These are phyloP conservation scores for Sinocyclocheilus rhinocerous DNA, from an alignment of 2,113 vertebrate genomes.

Conservation along the genomic window DNA sequence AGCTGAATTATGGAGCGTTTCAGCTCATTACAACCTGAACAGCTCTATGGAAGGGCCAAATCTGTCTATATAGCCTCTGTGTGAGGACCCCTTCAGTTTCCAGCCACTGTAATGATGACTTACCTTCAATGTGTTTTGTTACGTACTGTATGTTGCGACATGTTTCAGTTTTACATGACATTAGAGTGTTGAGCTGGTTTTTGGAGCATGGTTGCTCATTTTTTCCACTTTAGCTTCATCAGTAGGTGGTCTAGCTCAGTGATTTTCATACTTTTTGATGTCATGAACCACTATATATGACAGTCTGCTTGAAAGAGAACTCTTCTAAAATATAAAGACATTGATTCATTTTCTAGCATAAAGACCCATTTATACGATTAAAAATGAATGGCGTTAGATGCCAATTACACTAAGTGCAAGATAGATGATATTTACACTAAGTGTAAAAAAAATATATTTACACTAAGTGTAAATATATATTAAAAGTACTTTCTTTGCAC, in stretches of 20 bases:
- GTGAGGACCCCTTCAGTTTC: neutral
- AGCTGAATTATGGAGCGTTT: constrained; percentile 49
- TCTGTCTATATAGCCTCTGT: constrained; percentile 22
- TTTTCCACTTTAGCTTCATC: neutral
- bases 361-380: too few relatives aligned
- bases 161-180: neutral
- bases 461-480: neutral
- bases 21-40: constrained; percentile 43
- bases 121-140: neutral
- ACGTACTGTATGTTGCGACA: neutral
- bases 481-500: neutral
- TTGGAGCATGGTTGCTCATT: neutral
- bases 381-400: too few relatives aligned
- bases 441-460: neutral
- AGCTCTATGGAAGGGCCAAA: neutral
- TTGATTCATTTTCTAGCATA: too few relatives aligned
- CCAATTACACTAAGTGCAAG: too few relatives aligned
- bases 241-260: neutral
- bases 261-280: neutral
- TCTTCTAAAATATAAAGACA: too few relatives aligned
- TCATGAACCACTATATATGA: too few relatives aligned
- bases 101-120: neutral
- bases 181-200: neutral
- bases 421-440: neutral
- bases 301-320: too few relatives aligned